A percentile compares a stretch with the other conserved stretches of the same genome.
These are phyloP conservation scores for Orientallactaga sibirica DNA, from an alignment of 2,797 vertebrate species.

Conservation along the genomic window DNA sequence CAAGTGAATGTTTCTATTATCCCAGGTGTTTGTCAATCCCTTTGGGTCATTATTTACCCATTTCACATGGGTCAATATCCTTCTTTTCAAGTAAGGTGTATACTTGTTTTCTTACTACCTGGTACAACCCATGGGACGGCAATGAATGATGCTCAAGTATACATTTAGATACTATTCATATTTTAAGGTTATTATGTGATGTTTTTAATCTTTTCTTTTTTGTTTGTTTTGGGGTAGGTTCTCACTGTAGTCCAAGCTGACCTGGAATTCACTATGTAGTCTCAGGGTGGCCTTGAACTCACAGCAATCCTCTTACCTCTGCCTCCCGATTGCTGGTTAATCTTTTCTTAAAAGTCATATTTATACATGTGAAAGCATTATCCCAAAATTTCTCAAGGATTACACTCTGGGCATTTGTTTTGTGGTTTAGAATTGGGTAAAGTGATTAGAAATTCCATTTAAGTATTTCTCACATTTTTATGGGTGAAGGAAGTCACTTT, in stretches of 20 bases:
- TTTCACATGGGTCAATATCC: background rate
- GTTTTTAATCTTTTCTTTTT: background rate
- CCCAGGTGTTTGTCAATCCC: background rate
- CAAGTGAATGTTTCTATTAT: background rate
- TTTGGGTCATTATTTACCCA: slow-evolving; percentile 27
- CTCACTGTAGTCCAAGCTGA: too few species aligned
- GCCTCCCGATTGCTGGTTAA: too few species aligned
- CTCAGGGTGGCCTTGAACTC: too few species aligned
- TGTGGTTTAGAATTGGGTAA: background rate
- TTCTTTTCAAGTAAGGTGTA: slow-evolving; percentile 38
- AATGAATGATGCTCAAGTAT: background rate
- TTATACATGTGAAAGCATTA: slow-evolving; percentile 32
- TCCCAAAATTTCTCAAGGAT: slow-evolving; percentile 24
- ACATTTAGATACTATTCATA: background rate
- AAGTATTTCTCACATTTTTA: background rate
- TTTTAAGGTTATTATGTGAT: background rate
- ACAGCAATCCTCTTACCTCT: too few species aligned
- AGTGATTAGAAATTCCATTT: background rate
- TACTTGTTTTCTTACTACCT: background rate
- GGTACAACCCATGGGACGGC: background rate
- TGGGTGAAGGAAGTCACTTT: background rate
- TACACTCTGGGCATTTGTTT: background rate
- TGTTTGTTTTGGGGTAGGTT: too few species aligned
- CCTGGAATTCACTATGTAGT: too few species aligned
- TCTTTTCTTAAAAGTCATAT: background rate